Base-by-base conservation (phyloP, 2,113 vertebrate genomes). In the Silurus meridionalis region DNA sequence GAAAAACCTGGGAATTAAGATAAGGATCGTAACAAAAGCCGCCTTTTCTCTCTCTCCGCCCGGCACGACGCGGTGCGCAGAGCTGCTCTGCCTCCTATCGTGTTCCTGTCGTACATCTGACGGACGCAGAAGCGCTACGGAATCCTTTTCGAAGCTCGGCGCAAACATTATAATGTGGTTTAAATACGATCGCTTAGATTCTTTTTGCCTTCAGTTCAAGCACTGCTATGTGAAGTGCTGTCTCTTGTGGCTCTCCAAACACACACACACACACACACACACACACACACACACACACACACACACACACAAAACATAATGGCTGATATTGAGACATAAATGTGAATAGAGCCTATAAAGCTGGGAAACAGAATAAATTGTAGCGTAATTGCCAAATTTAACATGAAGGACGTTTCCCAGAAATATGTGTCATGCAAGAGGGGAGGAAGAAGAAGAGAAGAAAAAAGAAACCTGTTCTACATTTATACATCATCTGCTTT, bases 1-100 rank as follows among this genome's bases (percentile, higher is more conserved):
- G 91, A 93, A 92, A 93, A 92, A 91, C 91, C 89, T 2, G 82
- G 91, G 92, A 95, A 93, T 94, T 92, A 93, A 95, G 94, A 95
- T 95, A 93, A 94, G 90, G 89, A 95, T 94, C 91, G 77, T 90
- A 93, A 92, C 94, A 94, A 94, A 93, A 90, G 89, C 90, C 58
- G 81, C 90, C 87, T 88, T 90, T 90, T 80, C 83, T 89, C 37
- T 37, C 37, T 37, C 67, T 83, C 85, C 77, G 79, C 82, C 82
- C 83, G 89, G 86, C 87, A 93, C 91, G 93, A 93, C 90, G 89
- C 0, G 61, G 61, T 87, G 83, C 67, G 74, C 79, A 78, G 89
- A 85, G 84, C 88, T 85, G 91, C 88, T 87, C 86, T 89, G 80
- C 84, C 84, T 72, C 78, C 80, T 64, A 75, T 75, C 87, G 57